Conservation (phyloP, 2,888 invertebrate species). For the Tinea trinotella region DNA sequence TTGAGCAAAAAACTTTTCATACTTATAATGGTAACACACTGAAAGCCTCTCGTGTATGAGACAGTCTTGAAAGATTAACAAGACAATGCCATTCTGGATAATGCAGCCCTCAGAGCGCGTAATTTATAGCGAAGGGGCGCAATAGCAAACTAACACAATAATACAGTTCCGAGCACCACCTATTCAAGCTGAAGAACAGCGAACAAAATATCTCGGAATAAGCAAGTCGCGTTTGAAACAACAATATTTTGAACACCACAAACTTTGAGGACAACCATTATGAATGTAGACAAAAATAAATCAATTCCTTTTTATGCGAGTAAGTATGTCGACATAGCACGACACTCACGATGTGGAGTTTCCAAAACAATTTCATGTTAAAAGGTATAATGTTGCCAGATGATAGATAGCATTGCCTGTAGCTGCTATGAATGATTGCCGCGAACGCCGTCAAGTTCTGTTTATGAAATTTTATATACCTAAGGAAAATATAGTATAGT, state of each 20-base stretch:
- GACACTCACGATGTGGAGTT: neutral
- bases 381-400: neutral
- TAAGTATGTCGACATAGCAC: constrained; percentile 3
- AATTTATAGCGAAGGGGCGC: constrained; percentile 27
- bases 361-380: neutral
- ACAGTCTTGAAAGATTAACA: constrained; percentile 24
- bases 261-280: neutral
- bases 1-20: neutral
- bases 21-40: neutral
- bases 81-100: constrained; percentile 28
- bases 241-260: neutral
- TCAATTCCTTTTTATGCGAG: neutral
- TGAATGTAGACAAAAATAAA: constrained; percentile 14
- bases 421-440: neutral
- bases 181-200: neutral
- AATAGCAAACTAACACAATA: constrained; percentile 20
- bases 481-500: no score
- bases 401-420: neutral
- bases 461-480: neutral
- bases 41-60: neutral
- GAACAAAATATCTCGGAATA: neutral
- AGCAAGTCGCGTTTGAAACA: constrained; percentile 9
- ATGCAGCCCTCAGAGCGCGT: constrained; percentile 26
- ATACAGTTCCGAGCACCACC: neutral
- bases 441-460: no score